phyloP scores from a whole-genome alignment of 2,888 invertebrate species.

The Trissolcus japonicus region DNA sequence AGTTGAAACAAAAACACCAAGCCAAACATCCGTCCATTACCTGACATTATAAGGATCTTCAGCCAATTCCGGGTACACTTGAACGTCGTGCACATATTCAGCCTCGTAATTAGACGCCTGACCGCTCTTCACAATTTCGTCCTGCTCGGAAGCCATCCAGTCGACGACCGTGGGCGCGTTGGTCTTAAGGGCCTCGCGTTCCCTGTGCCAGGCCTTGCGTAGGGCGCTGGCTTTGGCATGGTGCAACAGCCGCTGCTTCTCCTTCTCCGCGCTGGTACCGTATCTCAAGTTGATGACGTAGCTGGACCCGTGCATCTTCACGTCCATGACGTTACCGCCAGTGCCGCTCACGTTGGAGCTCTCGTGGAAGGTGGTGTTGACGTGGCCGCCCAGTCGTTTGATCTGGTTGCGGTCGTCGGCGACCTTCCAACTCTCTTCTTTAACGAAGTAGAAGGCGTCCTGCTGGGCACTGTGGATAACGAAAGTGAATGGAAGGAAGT shows the following conservation, averaged over 20 bases:
- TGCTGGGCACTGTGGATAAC: constrained; percentile 92
- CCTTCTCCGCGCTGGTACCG: constrained; percentile 93
- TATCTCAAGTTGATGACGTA: constrained; percentile 96
- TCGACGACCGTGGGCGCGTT: constrained; percentile 87
- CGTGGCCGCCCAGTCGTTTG: constrained; percentile 91
- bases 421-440: constrained; percentile 93
- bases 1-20: not conserved
- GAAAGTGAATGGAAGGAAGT: constrained; percentile 90
- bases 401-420: constrained; percentile 92
- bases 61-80: constrained; percentile 92
- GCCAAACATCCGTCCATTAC: constrained; percentile 31
- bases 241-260: constrained; percentile 90
- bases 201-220: constrained; percentile 94
- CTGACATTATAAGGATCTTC: constrained; percentile 97
- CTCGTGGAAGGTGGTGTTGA: constrained; percentile 94
- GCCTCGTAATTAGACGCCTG: constrained; percentile 91
- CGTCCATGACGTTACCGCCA: constrained; percentile 83
- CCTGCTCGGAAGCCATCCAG: constrained; percentile 92
- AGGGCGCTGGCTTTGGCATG: constrained; percentile 93
- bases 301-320: constrained; percentile 93
- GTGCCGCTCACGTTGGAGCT: constrained; percentile 82
- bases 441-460: constrained; percentile 95
- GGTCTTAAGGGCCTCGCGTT: constrained; percentile 88
- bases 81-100: constrained; percentile 93
- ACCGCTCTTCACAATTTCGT: constrained; percentile 91